Evolutionary conservation across 1,140 invertebrate species (phyloP).

Genomic region (Sycophila sp.): DNA sequence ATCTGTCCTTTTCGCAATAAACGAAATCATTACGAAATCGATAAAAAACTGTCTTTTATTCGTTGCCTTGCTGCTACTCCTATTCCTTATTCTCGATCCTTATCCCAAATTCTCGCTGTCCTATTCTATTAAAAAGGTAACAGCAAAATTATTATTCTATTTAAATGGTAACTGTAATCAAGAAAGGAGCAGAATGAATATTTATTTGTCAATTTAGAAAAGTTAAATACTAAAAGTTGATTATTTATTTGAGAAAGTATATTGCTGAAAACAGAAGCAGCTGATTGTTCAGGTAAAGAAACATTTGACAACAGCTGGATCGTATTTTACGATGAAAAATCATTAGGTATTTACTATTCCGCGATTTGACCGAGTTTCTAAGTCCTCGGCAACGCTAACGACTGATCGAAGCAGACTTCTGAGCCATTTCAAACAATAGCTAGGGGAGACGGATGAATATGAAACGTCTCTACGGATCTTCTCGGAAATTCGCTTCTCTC

Average conservation of each 20-base stretch:
- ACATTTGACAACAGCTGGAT: no score
- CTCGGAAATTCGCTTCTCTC: constrained; percentile 44
- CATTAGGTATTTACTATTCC: constrained; percentile 7
- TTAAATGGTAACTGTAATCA: no score
- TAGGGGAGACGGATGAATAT: constrained; percentile 54
- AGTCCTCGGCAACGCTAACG: neutral
- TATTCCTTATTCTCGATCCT: no score
- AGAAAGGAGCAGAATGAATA: no score
- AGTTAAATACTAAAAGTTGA: no score
- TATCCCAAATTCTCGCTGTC: neutral
- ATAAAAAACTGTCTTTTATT: constrained; percentile 34
- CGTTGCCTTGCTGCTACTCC: no score
- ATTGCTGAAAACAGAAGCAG: no score
- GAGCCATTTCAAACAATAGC: constrained; percentile 30
- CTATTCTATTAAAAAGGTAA: neutral
- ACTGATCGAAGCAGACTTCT: constrained; percentile 31
- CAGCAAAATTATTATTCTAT: no score
- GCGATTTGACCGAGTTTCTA: constrained; percentile 15
- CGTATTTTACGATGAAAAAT: constrained; percentile 7
- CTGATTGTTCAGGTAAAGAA: no score
- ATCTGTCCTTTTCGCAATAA: constrained; percentile 67
- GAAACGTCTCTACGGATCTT: constrained; percentile 47
- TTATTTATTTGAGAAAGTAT: no score
- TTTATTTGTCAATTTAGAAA: no score
- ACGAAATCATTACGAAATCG: constrained; percentile 64